Percentiles rank a stretch among this genome's conserved stretches.
These are phyloP conservation scores for Rutilus rutilus DNA, from an alignment of 2,113 vertebrate species.

Conservation along the genomic window DNA sequence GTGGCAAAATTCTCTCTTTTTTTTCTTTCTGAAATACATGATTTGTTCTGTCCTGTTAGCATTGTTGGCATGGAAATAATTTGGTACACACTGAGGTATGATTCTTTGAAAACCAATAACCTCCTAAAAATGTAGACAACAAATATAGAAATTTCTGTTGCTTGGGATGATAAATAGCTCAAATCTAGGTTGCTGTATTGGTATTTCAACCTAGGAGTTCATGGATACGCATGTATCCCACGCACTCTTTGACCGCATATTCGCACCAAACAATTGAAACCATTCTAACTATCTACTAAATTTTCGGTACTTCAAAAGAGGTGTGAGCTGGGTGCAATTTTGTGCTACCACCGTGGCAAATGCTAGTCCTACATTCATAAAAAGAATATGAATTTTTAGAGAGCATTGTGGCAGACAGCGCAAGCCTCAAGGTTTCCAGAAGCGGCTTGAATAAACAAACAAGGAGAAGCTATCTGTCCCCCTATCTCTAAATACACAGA, in stretches of 20 bases:
- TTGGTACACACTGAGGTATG: not conserved
- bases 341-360: slow-evolving; percentile 6
- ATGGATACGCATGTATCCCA: not conserved
- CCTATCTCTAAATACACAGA: slow-evolving; percentile 83
- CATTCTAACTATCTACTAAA: slow-evolving; percentile 13
- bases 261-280: slow-evolving; percentile 11
- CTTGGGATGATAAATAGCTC: not conserved
- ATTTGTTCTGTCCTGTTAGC: not conserved
- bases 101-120: not conserved
- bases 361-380: slow-evolving; percentile 31
- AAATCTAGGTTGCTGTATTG: slow-evolving; percentile 7
- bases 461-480: slow-evolving; percentile 71
- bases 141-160: not conserved
- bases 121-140: slow-evolving; percentile 6
- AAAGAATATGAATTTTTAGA: slow-evolving; percentile 46
- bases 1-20: not conserved
- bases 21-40: not conserved
- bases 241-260: not conserved
- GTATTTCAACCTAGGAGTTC: not conserved
- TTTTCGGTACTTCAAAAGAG: slow-evolving; percentile 12
- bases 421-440: slow-evolving; percentile 45
- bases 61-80: not conserved
- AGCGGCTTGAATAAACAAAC: slow-evolving; percentile 61
- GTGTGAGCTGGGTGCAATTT: slow-evolving; percentile 4
- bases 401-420: slow-evolving; percentile 15